phyloP scores from a whole-genome alignment of 2,797 vertebrate genomes.

The Antennarius maculatus region DNA sequence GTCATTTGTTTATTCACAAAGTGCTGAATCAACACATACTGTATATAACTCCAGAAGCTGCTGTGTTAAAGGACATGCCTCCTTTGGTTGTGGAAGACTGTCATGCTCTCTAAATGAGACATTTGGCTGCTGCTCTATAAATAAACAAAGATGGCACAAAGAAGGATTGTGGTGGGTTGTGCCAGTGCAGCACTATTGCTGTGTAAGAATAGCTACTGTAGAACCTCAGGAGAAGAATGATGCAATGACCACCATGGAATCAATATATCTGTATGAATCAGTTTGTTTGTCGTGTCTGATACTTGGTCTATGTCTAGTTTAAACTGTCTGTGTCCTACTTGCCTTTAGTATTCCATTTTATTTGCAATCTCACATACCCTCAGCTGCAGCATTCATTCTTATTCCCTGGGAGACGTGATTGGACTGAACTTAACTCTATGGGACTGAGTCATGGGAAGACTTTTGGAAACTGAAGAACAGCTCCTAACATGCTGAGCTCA shows the following conservation, averaged over 20 bases:
- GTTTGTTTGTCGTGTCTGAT: neutral
- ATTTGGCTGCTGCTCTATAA: too few species aligned
- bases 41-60: too few species aligned
- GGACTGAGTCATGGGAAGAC: conserved; percentile 50
- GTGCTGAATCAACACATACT: too few species aligned
- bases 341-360: conserved; percentile 5
- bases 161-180: too few species aligned
- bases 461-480: conserved; percentile 37
- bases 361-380: conserved; percentile 14
- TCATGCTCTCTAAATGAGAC: too few species aligned
- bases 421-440: conserved; percentile 24
- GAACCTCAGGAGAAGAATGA: neutral
- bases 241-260: neutral
- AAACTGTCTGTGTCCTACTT: neutral
- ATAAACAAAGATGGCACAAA: too few species aligned
- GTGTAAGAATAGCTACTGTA: too few species aligned
- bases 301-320: conserved; percentile 3
- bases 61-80: too few species aligned
- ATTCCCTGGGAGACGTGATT: conserved; percentile 28
- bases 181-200: too few species aligned
- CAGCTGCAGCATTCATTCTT: conserved; percentile 20
- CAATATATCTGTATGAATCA: neutral
- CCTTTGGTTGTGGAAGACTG: too few species aligned
- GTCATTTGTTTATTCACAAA: too few species aligned
- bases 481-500: conserved; percentile 42